These are phyloP conservation scores for Muschampia plurimacula DNA, from an alignment of 2,888 invertebrate species.

Conservation along the genomic window DNA sequence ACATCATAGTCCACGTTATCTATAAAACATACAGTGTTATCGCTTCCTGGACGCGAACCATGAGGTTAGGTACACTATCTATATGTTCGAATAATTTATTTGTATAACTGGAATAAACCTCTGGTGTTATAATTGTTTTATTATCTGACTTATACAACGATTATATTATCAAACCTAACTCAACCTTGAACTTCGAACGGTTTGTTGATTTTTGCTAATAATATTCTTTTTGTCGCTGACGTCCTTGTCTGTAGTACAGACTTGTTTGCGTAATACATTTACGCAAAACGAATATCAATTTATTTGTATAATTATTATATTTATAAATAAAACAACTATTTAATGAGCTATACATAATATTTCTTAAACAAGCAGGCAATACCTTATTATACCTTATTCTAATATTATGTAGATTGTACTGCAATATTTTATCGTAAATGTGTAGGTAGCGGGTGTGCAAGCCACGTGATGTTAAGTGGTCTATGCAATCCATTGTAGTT, in stretches of 20 bases:
- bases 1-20: conserved; percentile 8
- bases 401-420: no score
- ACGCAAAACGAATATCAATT: neutral
- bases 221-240: neutral
- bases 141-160: conserved; percentile 2
- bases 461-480: no score
- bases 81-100: neutral
- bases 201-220: neutral
- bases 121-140: neutral
- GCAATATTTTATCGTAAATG: no score
- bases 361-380: neutral
- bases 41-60: conserved; percentile 20
- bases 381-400: no score
- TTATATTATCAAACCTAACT: conserved; percentile 8
- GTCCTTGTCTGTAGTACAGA: neutral
- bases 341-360: neutral
- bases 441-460: no score
- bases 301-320: neutral
- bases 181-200: conserved; percentile 32
- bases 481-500: no score
- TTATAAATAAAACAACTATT: neutral
- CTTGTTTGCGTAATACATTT: neutral
- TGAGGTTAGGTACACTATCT: neutral
- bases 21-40: conserved; percentile 13
- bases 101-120: neutral